Conservation (phyloP, 2,888 invertebrate genomes). For the Polydrusus pterygomalis region DNA sequence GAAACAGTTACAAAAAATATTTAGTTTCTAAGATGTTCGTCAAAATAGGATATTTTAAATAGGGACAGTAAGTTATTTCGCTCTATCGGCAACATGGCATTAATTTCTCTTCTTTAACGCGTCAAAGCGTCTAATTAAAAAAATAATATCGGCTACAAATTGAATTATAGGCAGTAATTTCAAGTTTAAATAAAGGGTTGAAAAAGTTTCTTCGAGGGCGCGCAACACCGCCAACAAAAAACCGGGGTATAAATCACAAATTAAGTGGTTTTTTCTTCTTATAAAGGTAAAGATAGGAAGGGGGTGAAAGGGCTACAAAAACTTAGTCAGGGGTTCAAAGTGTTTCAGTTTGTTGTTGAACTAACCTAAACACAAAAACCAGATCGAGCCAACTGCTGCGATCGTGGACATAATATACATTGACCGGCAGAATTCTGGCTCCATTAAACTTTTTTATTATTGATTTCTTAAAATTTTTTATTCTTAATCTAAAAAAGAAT, state of each 20-base stretch:
- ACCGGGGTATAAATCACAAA: slow-evolving; percentile 68
- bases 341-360: background rate
- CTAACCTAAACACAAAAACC: no score
- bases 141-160: slow-evolving; percentile 72
- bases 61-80: no score
- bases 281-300: slow-evolving; percentile 61
- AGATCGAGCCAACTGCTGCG: no score
- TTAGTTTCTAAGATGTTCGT: no score
- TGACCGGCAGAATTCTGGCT: no score
- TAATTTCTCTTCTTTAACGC: slow-evolving; percentile 57
- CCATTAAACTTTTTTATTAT: no score
- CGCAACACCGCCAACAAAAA: slow-evolving; percentile 57
- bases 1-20: no score
- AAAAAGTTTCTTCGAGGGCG: slow-evolving; percentile 53
- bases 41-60: no score
- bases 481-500: no score
- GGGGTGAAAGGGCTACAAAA: slow-evolving; percentile 54
- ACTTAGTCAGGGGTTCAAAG: slow-evolving; percentile 28
- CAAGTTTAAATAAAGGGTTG: slow-evolving; percentile 70
- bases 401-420: no score
- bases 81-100: slow-evolving; percentile 31
- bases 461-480: no score
- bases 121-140: slow-evolving; percentile 72
- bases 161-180: slow-evolving; percentile 72
- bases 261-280: slow-evolving; percentile 65